Evolutionary conservation across 2,797 vertebrate genomes (phyloP).

Genomic region (Prunella strophiata): DNA sequence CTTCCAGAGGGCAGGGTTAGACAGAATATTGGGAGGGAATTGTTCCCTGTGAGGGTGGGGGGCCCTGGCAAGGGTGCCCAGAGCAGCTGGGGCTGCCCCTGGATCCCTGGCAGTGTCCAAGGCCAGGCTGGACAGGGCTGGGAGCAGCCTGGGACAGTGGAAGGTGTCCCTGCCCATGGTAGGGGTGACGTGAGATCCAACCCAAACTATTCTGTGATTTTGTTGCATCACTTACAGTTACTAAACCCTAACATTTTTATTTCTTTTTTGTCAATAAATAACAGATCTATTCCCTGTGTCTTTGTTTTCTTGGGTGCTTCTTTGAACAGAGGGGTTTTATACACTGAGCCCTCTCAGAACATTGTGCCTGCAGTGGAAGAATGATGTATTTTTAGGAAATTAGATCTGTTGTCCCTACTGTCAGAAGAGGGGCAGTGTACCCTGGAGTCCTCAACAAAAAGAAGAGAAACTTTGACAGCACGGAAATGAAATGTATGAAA

Average conservation of each 20-base stretch:
- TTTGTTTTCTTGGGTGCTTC: background rate
- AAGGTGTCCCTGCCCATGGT: background rate
- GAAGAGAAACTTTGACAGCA: background rate
- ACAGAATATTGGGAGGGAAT: background rate
- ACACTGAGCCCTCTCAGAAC: background rate
- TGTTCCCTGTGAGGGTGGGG: fast-evolving
- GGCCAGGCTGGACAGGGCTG: fast-evolving
- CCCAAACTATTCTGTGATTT: background rate
- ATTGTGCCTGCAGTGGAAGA: background rate
- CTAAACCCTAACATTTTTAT: background rate
- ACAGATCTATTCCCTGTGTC: background rate
- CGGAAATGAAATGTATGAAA: background rate
- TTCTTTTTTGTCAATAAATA: background rate
- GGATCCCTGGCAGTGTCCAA: background rate
- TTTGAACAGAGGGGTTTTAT: background rate
- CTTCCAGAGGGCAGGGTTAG: fast-evolving
- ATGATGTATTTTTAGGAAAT: background rate
- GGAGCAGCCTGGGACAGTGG: fast-evolving
- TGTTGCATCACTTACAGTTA: background rate
- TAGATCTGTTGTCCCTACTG: background rate
- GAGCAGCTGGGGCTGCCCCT: background rate
- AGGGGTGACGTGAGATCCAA: background rate
- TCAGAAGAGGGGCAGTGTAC: background rate
- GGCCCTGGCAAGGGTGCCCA: background rate
- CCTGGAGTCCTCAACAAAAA: background rate